A percentile compares a stretch with the other conserved stretches of the same genome.
Evolutionary conservation across 2,888 invertebrate species (phyloP).

Genomic region (Rugalucina vietnamica): DNA sequence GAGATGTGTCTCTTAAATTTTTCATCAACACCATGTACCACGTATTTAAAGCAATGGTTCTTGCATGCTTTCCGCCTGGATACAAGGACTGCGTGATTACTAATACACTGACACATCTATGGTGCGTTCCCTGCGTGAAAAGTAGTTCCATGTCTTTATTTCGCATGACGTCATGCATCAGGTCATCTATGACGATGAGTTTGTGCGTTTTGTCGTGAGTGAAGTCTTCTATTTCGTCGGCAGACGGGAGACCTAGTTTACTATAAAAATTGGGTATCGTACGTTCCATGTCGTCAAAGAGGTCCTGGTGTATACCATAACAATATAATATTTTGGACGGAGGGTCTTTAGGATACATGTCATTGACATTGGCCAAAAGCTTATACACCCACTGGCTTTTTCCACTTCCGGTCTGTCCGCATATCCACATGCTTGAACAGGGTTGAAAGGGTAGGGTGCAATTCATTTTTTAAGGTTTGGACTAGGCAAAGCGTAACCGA

Average conservation of each 20-base stretch:
- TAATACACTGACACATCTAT: constrained; percentile 30
- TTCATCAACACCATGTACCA: constrained; percentile 29
- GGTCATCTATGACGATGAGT: constrained; percentile 40
- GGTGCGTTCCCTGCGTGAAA: constrained; percentile 38
- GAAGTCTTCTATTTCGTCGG: constrained; percentile 37
- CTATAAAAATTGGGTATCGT: constrained; percentile 29
- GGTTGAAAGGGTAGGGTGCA: constrained; percentile 42
- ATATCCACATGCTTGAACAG: constrained; percentile 51
- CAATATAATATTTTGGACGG: constrained; percentile 44
- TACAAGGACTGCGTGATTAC: constrained; percentile 21
- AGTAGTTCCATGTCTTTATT: constrained; percentile 30
- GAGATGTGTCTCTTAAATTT: constrained; percentile 27
- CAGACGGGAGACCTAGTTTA: constrained; percentile 21
- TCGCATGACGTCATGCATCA: constrained; percentile 35
- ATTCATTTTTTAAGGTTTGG: constrained; percentile 43
- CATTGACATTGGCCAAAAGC: constrained; percentile 23
- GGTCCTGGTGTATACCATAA: constrained; percentile 39
- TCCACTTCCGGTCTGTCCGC: constrained; percentile 47
- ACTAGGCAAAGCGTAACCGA: constrained; percentile 33
- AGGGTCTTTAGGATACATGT: constrained; percentile 45
- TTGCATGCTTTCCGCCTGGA: constrained; percentile 23
- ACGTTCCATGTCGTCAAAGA: constrained; percentile 43
- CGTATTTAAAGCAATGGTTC: constrained; percentile 38
- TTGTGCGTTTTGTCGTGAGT: constrained; percentile 17
- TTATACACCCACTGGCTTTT: constrained; percentile 51